phyloP scores from a whole-genome alignment of 2,113 vertebrate genomes.

The Rhinichthys klamathensis region DNA sequence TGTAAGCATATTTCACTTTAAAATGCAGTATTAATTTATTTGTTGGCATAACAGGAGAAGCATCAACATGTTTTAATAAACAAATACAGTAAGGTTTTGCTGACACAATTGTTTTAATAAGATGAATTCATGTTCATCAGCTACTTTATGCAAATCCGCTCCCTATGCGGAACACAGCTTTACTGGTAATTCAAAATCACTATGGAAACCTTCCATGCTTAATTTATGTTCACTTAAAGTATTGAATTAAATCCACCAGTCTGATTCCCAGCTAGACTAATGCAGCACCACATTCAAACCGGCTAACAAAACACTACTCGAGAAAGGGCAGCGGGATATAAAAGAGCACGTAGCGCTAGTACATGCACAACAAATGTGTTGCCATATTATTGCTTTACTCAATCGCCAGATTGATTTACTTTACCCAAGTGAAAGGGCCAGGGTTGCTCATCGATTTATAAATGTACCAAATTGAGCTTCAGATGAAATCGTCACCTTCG shows the following conservation, averaged over 20 bases:
- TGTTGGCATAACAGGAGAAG: neutral
- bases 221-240: slow-evolving; percentile 24
- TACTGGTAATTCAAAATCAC: slow-evolving; percentile 20
- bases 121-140: slow-evolving; percentile 6
- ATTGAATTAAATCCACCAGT: slow-evolving; percentile 22
- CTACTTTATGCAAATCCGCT: slow-evolving; percentile 32
- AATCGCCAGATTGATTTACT: neutral
- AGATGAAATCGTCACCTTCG: slow-evolving; percentile 19
- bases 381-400: neutral
- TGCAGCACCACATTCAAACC: slow-evolving; percentile 3
- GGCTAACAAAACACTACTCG: neutral
- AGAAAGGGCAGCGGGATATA: neutral
- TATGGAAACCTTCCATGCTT: slow-evolving; percentile 35
- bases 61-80: neutral
- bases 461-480: neutral
- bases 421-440: neutral
- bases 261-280: neutral
- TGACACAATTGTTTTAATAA: slow-evolving; percentile 20
- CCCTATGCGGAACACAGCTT: slow-evolving; percentile 18
- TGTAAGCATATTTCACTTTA: neutral
- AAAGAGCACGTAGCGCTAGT: neutral
- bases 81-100: slow-evolving; percentile 4
- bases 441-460: slow-evolving; percentile 4
- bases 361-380: neutral
- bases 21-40: neutral